Base-by-base conservation (phyloP, 2,888 invertebrate species). In the Zeuzera pyrina region DNA sequence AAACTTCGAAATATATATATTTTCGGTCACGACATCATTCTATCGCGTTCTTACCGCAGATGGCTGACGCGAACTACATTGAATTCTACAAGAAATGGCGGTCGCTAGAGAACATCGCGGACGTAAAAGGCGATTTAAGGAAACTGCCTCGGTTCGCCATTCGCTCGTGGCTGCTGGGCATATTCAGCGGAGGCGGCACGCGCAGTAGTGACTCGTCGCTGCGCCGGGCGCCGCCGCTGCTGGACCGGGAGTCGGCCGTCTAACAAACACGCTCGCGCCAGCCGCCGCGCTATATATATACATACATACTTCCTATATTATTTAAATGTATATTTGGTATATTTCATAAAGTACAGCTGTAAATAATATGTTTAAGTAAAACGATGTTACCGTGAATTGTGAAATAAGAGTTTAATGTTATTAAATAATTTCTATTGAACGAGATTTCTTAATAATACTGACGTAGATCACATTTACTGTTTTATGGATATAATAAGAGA, bases 31-130 rank as follows among this genome's bases (percentile, higher is more conserved):
- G n/a, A n/a, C n/a, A n/a, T n/a, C n/a, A n/a, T n/a, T n/a, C n/a
- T n/a, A n/a, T n/a, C n/a, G n/a, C n/a, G n/a, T n/a, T n/a, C n/a
- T n/a, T n/a, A n/a, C n/a, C n/a, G n/a, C n/a, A 76, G 52, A 69
- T 67, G 22, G 65, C 66, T 45, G 79, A 81, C 49, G 54, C 72
- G 3, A 69, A 70, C 45, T 79, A 79, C 53, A 78, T 84, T 29
- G 72, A 85, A 57, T 76, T 83, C 47, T 85, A 86, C 45, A 92
- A 92, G 69, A 87, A 91, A 55, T 94, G 93, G 90, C 89, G 89
- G 49, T 93, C 93, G 28, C 78, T 93, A 31, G 93, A 94, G 70
- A 88, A 89, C 43, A 86, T 93, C 28, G 67, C 68, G 21, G 78
- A 70, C 37, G 59, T 46, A 29, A 73, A 76, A 51, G 45, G 47